phyloP scores from a whole-genome alignment of 2,888 invertebrate species.

The Dynastes hyllus region DNA sequence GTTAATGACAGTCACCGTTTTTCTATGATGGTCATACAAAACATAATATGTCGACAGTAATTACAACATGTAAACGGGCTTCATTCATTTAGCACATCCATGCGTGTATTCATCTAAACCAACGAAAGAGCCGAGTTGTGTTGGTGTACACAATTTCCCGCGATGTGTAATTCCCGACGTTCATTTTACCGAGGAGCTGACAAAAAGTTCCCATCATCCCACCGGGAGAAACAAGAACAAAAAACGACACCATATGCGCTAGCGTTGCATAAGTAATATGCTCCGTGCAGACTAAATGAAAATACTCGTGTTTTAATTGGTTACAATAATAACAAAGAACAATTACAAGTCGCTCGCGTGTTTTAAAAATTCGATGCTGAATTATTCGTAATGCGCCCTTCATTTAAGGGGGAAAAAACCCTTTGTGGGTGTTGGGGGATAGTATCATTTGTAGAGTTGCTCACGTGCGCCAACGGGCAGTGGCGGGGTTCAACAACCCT shows the following conservation, averaged over 20 bases:
- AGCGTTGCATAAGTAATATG: slow-evolving; percentile 17
- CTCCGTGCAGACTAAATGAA: slow-evolving; percentile 4
- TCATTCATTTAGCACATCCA: background rate
- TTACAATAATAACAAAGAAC: background rate
- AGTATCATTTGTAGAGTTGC: background rate
- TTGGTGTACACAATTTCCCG: slow-evolving; percentile 7
- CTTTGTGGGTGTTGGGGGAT: background rate
- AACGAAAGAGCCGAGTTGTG: background rate
- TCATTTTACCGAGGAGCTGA: background rate
- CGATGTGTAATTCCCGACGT: slow-evolving; percentile 23
- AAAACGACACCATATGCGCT: background rate
- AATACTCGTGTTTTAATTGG: slow-evolving; percentile 19
- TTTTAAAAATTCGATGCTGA: background rate
- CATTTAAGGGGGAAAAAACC: background rate
- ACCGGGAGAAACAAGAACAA: background rate
- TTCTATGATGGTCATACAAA: background rate
- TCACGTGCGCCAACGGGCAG: too few relatives aligned
- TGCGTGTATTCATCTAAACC: background rate
- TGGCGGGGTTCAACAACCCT: too few relatives aligned
- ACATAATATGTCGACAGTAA: background rate
- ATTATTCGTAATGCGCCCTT: background rate
- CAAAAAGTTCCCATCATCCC: slow-evolving; percentile 15
- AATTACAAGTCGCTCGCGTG: background rate
- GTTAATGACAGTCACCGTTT: too few relatives aligned
- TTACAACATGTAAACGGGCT: background rate